Conservation (phyloP, 2,888 invertebrate species). For the Nezara viridula region DNA sequence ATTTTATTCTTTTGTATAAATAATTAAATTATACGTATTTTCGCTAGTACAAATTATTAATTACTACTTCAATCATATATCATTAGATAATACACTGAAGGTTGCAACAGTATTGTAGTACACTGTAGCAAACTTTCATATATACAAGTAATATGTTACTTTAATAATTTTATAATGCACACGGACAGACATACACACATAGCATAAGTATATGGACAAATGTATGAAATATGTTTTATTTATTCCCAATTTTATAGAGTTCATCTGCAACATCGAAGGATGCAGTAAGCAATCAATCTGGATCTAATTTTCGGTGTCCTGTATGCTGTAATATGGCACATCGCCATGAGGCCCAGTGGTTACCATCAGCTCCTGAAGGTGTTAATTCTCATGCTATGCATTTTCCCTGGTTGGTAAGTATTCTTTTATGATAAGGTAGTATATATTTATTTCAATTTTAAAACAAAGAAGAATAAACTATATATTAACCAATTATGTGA, state of each 20-base stretch:
- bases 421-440: not conserved
- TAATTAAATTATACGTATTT: too few species aligned
- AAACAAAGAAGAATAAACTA: not conserved
- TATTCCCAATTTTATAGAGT: slow-evolving; percentile 25
- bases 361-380: slow-evolving; percentile 87
- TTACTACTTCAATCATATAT: too few species aligned
- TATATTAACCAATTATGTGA: not conserved
- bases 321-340: slow-evolving; percentile 60
- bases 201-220: too few species aligned
- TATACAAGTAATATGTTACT: too few species aligned
- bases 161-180: too few species aligned
- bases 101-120: too few species aligned
- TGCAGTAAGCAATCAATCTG: slow-evolving; percentile 30
- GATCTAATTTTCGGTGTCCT: slow-evolving; percentile 60
- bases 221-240: not conserved
- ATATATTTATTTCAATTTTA: not conserved
- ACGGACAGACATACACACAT: too few species aligned
- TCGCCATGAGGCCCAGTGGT: slow-evolving; percentile 82
- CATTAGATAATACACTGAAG: too few species aligned
- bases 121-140: too few species aligned
- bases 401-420: slow-evolving; percentile 76
- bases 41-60: too few species aligned
- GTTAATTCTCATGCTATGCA: slow-evolving; percentile 95
- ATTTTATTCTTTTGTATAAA: too few species aligned
- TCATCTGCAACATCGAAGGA: slow-evolving; percentile 59